Conservation (phyloP, 2,797 vertebrate genomes). For the Parotocinclus haroldoi region DNA sequence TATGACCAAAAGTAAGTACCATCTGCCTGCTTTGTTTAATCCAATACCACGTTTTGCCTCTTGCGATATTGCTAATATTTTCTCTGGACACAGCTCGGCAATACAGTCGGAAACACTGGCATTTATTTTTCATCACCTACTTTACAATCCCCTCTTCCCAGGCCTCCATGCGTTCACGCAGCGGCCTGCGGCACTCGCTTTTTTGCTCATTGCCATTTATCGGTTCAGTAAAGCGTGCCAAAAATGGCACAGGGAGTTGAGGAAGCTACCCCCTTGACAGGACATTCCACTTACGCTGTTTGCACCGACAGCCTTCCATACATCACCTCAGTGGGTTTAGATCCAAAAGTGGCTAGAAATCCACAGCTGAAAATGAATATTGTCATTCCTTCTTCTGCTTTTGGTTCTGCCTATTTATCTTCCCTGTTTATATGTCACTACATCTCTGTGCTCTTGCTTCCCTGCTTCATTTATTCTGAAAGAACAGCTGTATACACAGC, state of each 20-base stretch:
- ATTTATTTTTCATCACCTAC: slow-evolving; percentile 13
- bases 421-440: slow-evolving; percentile 9
- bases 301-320: slow-evolving; percentile 13
- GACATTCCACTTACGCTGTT: slow-evolving; percentile 43
- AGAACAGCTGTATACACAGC: slow-evolving; percentile 12
- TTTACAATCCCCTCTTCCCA: not conserved
- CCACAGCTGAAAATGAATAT: slow-evolving; percentile 5
- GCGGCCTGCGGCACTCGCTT: slow-evolving; percentile 15
- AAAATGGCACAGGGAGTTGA: slow-evolving; percentile 9
- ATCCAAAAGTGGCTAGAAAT: slow-evolving; percentile 19
- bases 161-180: slow-evolving; percentile 10
- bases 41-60: slow-evolving; percentile 3
- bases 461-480: slow-evolving; percentile 12
- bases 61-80: slow-evolving; percentile 11
- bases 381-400: slow-evolving; percentile 5
- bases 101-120: slow-evolving; percentile 10
- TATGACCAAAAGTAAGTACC: slow-evolving; percentile 1
- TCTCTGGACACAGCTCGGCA: slow-evolving; percentile 24
- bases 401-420: slow-evolving; percentile 4
- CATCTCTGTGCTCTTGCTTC: slow-evolving; percentile 18
- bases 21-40: slow-evolving; percentile 11
- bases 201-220: slow-evolving; percentile 33
- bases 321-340: slow-evolving; percentile 20
- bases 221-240: slow-evolving; percentile 37
- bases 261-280: slow-evolving; percentile 24